Base-by-base conservation (phyloP, 2,888 invertebrate genomes). In the Stratiomys singularior region DNA sequence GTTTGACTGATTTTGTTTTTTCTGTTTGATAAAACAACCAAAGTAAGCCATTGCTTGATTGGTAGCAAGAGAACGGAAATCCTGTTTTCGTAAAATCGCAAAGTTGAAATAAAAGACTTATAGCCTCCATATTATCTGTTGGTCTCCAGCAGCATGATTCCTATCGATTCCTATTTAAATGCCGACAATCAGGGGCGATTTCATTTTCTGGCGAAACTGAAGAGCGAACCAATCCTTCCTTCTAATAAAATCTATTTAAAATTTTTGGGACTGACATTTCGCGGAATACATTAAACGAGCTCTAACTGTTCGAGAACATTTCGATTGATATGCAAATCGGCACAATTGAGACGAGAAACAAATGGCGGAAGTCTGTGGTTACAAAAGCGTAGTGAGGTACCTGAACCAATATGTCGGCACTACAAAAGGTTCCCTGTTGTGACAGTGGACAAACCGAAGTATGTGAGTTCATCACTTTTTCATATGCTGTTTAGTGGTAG, bases 281-380 rank as follows among this genome's bases (percentile, higher is more conserved):
- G 58, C 37, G 60, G 74, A 58, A 74, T 74, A 74, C 58, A 74
- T 74, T 74, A 58, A 25, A 37, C 74, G 60, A 74, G 58, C 74
- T 58, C 74, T 74, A 60, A 74, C 37, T 18, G 30, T 58, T 74
- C 74, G 74, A 74, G 74, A 13, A 60, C 71, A 27, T 72, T 27
- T 72, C 74, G 74, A 74, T 74, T 74, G 74, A 74, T 52, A 74
- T 74, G 74, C 60, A 74, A 74, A 74, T 74, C 74, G 60, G 58
- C 44, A 13, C 60, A 74, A 74, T 74, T 74, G 74, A 74, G 60
- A 30, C 74, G 58, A 60, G 60, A 74, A 74, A 74, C 60, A 74
- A 74, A 74, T 74, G 58, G 58, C 27, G 18, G 47, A 56, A 56
- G 30, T 56, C 28, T 28, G 72, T 11, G 74, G 74, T 23, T 44